Evolutionary conservation across 2,888 invertebrate genomes (phyloP), one percentile per base, ranked within the genome.

Genomic region (Ferrisia virgata): DNA sequence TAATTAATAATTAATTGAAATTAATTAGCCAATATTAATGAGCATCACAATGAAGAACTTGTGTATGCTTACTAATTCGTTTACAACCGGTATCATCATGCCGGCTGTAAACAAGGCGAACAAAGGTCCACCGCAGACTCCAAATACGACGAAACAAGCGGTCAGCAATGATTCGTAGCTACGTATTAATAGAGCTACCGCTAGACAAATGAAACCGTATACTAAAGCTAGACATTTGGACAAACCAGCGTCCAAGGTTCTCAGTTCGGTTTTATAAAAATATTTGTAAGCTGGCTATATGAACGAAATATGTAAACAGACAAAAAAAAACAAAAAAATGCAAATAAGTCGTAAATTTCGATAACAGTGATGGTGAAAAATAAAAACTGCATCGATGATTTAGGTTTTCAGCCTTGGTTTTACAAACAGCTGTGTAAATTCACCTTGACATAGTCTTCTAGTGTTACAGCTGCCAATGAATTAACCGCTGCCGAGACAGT

Each of bases 401-500:
- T n/a, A n/a, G n/a, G n/a, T n/a, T n/a, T n/a, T n/a, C n/a, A n/a
- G n/a, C n/a, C n/a, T n/a, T n/a, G n/a, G n/a, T n/a, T n/a, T n/a
- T n/a, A n/a, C n/a, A n/a, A n/a, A n/a, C n/a, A n/a, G n/a, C n/a
- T n/a, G n/a, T n/a, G n/a, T n/a, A n/a, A n/a, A n/a, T n/a, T 36
- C 22, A 86, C 91, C 90, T 92, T 92, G 4, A 96, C 89, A 86
- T 97, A 96, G 89, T 98, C 97, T 87, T 96, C 94, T 76, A 97
- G 89, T 0, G 96, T 95, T 15, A 97, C 95, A 0, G 97, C 97
- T 0, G 97, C 94, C 76, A 98, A 90, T 0, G 97, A 95, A 87
- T 97, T 97, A 85, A 97, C 92, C 0, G 96, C 93, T 0, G 97
- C 96, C 0, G 97, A 97, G 85, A 98, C 94, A 0, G 97, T 96